Evolutionary conservation across 2,797 vertebrate species (phyloP).

Genomic region (Oreochromis mossambicus): DNA sequence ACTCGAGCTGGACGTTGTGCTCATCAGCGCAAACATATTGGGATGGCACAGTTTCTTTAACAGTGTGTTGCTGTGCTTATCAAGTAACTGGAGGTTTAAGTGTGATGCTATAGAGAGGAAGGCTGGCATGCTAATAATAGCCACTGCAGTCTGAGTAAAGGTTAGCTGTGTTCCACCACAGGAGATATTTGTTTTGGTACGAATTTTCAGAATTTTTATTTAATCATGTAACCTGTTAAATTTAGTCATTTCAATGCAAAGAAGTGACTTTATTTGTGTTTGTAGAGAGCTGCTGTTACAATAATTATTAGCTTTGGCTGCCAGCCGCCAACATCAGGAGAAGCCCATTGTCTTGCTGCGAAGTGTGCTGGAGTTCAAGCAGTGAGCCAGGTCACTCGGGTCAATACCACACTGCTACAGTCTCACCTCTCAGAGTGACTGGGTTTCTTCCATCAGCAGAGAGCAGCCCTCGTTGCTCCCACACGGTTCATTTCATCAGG

Average conservation of each 20-base stretch:
- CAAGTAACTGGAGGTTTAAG: not conserved
- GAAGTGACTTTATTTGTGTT: not conserved
- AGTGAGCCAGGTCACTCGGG: slow-evolving; percentile 52
- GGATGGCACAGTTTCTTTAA: not conserved
- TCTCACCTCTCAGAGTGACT: slow-evolving; percentile 67
- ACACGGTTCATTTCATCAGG: slow-evolving; percentile 71
- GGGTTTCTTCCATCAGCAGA: slow-evolving; percentile 56
- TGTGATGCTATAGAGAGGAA: not conserved
- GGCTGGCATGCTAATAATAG: not conserved
- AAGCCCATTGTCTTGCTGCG: not conserved
- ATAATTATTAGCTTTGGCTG: not conserved
- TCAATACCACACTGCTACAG: slow-evolving; percentile 54
- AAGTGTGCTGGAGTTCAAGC: slow-evolving; percentile 30
- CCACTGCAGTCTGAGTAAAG: not conserved
- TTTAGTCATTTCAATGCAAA: not conserved
- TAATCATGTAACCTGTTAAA: not conserved
- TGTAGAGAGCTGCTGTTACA: not conserved
- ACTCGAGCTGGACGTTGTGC: not conserved
- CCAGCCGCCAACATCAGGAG: not conserved
- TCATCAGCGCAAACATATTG: not conserved
- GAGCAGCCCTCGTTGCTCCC: slow-evolving; percentile 59
- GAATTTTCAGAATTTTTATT: not conserved
- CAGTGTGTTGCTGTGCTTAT: not conserved
- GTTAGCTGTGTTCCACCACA: not conserved
- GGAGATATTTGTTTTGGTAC: not conserved